These are phyloP conservation scores for Phrynocephalus versicolor DNA, from an alignment of 2,113 vertebrate species.

Conservation along the genomic window DNA sequence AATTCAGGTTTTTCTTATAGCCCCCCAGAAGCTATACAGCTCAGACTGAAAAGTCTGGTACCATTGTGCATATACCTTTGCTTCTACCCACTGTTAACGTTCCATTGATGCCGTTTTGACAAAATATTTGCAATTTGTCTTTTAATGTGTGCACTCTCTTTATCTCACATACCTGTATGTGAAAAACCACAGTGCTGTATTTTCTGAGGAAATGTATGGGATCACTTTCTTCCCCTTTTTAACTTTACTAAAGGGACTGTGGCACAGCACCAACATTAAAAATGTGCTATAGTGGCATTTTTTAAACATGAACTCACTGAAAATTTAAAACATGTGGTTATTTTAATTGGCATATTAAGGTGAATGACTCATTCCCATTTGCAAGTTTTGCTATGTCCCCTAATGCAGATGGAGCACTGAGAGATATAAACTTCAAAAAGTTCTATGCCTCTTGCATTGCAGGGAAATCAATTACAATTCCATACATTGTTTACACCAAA, in stretches of 20 bases:
- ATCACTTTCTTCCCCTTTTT: neutral
- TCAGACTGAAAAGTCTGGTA: no score
- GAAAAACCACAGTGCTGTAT: no score
- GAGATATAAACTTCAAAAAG: neutral
- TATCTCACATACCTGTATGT: no score
- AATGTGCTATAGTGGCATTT: neutral
- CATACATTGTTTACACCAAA: neutral
- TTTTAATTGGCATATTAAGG: no score
- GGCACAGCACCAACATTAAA: neutral
- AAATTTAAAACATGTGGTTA: neutral
- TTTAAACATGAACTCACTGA: neutral
- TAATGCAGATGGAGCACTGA: neutral
- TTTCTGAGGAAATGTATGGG: no score
- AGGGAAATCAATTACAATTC: neutral
- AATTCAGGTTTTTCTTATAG: no score
- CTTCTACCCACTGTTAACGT: no score
- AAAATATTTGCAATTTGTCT: no score
- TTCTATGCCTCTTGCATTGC: neutral
- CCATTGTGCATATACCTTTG: no score
- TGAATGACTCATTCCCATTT: neutral
- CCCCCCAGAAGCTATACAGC: no score
- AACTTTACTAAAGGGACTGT: neutral
- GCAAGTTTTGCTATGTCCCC: neutral
- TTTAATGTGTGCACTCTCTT: no score
- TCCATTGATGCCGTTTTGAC: no score